Evolutionary conservation across 2,797 vertebrate genomes (phyloP).

Genomic region (Cossypha niveicapilla): DNA sequence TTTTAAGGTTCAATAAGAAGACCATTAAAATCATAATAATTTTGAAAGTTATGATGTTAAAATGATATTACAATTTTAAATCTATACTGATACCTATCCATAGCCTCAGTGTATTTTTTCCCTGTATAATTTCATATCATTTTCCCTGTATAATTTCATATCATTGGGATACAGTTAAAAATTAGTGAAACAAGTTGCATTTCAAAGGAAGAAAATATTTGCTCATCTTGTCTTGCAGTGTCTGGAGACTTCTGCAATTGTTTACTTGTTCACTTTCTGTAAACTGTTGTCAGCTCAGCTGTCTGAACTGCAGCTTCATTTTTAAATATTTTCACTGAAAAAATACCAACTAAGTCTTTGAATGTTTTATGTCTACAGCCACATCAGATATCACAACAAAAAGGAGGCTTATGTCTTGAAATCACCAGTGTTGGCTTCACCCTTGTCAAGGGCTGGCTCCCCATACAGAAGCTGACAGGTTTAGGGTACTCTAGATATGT

Average conservation of each 20-base stretch:
- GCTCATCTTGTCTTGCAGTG: slow-evolving; percentile 31
- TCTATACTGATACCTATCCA: not conserved
- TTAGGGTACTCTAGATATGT: not conserved
- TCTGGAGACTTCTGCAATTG: slow-evolving; percentile 61
- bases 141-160: not conserved
- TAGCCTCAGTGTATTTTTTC: not conserved
- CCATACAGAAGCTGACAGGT: not conserved
- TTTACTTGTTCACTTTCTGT: slow-evolving; percentile 55
- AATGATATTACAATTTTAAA: not conserved
- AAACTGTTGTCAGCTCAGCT: slow-evolving; percentile 66
- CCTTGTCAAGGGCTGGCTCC: slow-evolving; percentile 39
- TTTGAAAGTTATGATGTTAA: not conserved
- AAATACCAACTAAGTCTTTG: slow-evolving; percentile 5
- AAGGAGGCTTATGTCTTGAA: slow-evolving; percentile 28
- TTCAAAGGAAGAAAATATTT: slow-evolving; percentile 48
- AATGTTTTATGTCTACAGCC: slow-evolving; percentile 40
- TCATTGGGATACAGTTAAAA: slow-evolving; percentile 2
- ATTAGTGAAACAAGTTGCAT: slow-evolving; percentile 60
- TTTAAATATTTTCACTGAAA: slow-evolving; percentile 62
- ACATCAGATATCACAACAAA: slow-evolving; percentile 18
- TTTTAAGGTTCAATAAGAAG: not conserved
- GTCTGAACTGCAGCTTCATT: slow-evolving; percentile 64
- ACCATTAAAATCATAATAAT: not conserved
- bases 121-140: not conserved
- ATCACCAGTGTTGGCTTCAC: slow-evolving; percentile 21